Conservation (phyloP, 2,797 vertebrate genomes). For the Glossophaga mutica region DNA sequence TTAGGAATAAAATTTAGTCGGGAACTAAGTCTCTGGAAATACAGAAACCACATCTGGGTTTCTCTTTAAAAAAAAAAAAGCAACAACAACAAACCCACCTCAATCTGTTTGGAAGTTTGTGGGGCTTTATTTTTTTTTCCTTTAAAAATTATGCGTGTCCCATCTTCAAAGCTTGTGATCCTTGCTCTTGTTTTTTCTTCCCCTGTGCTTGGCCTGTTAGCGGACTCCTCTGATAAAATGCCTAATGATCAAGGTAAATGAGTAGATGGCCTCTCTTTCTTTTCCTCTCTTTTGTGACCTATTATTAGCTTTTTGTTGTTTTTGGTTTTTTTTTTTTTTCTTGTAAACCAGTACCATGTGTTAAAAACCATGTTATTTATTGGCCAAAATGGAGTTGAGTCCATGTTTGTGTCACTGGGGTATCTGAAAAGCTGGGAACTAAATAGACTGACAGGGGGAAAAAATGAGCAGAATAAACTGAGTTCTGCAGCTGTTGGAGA, state of each 20-base stretch:
- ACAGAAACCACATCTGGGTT: background rate
- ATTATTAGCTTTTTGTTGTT: slow-evolving; percentile 44
- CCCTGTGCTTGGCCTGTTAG: slow-evolving; percentile 91
- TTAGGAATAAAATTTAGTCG: slow-evolving; percentile 10
- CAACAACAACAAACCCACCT: background rate
- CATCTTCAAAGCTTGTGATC: slow-evolving; percentile 80
- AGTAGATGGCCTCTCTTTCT: slow-evolving; percentile 73
- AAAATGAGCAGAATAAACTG: background rate
- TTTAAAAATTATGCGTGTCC: slow-evolving; percentile 69
- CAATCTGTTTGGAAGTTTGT: slow-evolving; percentile 8
- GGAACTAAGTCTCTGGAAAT: background rate
- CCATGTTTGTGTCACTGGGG: slow-evolving; percentile 41
- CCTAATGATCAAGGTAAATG: slow-evolving; percentile 99
- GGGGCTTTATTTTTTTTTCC: slow-evolving; percentile 39
- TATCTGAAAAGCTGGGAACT: slow-evolving; percentile 54
- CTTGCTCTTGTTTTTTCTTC: slow-evolving; percentile 89
- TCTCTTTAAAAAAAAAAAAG: background rate
- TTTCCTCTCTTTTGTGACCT: slow-evolving; percentile 73
- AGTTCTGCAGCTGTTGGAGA: background rate
- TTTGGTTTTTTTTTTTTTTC: background rate
- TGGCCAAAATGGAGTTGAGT: slow-evolving; percentile 53
- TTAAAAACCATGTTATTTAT: background rate
- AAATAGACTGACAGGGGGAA: background rate
- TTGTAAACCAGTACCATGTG: slow-evolving; percentile 54
- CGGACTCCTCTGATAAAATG: slow-evolving; percentile 99